A percentile compares a stretch with the other conserved stretches of the same genome.
phyloP scores from a whole-genome alignment of 2,888 invertebrate genomes.

The Pristionchus mayeri region DNA sequence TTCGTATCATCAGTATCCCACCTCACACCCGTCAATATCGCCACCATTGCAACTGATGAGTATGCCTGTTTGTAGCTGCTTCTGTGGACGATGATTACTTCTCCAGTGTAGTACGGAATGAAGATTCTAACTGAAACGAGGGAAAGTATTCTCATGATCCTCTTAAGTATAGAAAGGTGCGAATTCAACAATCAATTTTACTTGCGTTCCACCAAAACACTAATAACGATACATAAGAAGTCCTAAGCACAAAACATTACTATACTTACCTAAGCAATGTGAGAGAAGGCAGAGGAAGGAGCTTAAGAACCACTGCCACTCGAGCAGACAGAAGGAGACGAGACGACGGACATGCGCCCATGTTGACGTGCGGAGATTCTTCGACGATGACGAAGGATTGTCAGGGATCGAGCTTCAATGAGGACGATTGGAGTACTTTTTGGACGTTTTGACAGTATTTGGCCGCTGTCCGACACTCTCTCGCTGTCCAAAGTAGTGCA shows the following conservation, averaged over 20 bases:
- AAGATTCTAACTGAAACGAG: constrained; percentile 75
- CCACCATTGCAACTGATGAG: constrained; percentile 65
- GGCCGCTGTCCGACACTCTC: too few species aligned
- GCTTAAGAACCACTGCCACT: constrained; percentile 69
- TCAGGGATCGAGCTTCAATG: too few species aligned
- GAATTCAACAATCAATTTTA: background rate
- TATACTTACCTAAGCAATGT: constrained; percentile 68
- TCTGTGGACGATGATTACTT: constrained; percentile 70
- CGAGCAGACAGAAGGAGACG: constrained; percentile 65
- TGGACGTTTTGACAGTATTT: too few species aligned
- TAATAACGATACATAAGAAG: too few species aligned
- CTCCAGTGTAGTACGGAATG: constrained; percentile 73
- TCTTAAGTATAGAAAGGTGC: too few species aligned
- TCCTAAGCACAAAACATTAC: too few species aligned
- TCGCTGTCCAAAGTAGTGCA: too few species aligned
- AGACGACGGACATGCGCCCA: constrained; percentile 63
- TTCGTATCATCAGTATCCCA: constrained; percentile 45
- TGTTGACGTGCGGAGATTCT: background rate
- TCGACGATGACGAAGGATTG: too few species aligned
- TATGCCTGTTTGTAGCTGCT: constrained; percentile 57
- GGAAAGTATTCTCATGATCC: too few species aligned
- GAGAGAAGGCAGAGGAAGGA: constrained; percentile 72
- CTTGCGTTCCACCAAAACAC: background rate
- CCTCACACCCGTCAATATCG: constrained; percentile 59
- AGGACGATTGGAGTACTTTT: too few species aligned